These are phyloP conservation scores for Petrocephalus zakoni DNA, from an alignment of 2,113 vertebrate genomes.

Conservation along the genomic window DNA sequence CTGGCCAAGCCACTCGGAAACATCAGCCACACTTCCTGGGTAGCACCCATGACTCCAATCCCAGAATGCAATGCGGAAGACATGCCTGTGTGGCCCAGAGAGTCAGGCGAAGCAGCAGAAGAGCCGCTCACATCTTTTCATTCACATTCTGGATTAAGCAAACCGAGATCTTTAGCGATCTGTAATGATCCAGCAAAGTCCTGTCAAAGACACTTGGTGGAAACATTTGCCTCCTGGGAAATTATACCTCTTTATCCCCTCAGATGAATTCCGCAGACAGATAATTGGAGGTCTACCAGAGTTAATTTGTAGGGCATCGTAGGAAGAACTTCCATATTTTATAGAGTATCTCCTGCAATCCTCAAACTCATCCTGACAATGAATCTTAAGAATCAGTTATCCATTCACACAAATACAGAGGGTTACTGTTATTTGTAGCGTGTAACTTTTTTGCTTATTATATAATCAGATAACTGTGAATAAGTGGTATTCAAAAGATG, in stretches of 20 bases:
- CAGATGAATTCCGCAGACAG: slow-evolving; percentile 3
- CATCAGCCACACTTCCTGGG: slow-evolving; percentile 29
- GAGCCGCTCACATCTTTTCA: neutral
- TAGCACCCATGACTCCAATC: neutral
- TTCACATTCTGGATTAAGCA: neutral
- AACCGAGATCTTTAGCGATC: neutral
- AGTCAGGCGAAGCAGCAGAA: neutral
- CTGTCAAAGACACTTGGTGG: neutral
- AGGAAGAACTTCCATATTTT: neutral
- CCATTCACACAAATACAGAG: neutral
- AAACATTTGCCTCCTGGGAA: slow-evolving; percentile 3
- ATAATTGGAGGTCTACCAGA: neutral
- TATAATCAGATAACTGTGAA: neutral
- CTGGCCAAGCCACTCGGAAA: slow-evolving; percentile 34
- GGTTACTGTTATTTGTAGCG: neutral
- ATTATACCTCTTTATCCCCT: neutral
- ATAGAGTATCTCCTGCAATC: neutral
- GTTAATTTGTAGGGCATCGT: neutral
- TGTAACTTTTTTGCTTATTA: neutral
- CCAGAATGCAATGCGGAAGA: neutral
- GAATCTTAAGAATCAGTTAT: neutral
- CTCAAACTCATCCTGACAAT: neutral
- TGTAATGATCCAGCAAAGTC: neutral
- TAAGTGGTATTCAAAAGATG: neutral
- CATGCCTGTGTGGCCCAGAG: neutral